Base-by-base conservation (phyloP, 2,888 invertebrate genomes). In the Eurytoma californica region DNA sequence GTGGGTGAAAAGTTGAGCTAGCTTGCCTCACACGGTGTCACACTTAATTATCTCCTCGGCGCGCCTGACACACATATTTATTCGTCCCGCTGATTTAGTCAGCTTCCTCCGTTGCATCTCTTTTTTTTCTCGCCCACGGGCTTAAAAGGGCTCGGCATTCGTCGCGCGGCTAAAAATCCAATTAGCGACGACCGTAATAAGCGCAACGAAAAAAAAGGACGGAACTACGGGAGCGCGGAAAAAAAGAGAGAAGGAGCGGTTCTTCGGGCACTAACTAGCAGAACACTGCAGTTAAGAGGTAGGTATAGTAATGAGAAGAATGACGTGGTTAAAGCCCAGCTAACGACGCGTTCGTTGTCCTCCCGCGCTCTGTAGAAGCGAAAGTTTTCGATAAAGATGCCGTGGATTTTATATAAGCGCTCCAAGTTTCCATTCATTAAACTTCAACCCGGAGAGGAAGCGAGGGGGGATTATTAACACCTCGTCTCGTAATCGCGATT, bases 121-220 rank as follows among this genome's bases (percentile, higher is more conserved):
- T n/a, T 20, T 66, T 49, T 57, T 28, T 20, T 47, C 51, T 57
- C 57, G 28, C 39, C 30, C 53, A 7, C 51, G 16, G 47, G 51
- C 72, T 57, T 2, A 4, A 51, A 72, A 61, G 18, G 16, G 20
- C 9, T 24, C 49, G 24, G 60, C 51, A 61, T 72, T 72, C 51
- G 28, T 72, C 65, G 65, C 58, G 61, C 49, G 63, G 63, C 20
- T 67, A 53, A 28, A 72, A 72, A 73, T 78, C 78, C 72, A 78
- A 67, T 78, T 78, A 78, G 72, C 61, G 55, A 0, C 63, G 74
- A 16, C 51, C 53, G 72, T 72, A 72, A 61, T 72, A 53, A 67
- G 72, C 53, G 60, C 53, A 39, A 53, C 13, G 7, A n/a, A 9
- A 77, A 74, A 70, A 60, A 67, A 20, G 47, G 49, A 16, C 4